Conservation (phyloP, 2,888 invertebrate genomes). For the Limnephilus rhombicus region DNA sequence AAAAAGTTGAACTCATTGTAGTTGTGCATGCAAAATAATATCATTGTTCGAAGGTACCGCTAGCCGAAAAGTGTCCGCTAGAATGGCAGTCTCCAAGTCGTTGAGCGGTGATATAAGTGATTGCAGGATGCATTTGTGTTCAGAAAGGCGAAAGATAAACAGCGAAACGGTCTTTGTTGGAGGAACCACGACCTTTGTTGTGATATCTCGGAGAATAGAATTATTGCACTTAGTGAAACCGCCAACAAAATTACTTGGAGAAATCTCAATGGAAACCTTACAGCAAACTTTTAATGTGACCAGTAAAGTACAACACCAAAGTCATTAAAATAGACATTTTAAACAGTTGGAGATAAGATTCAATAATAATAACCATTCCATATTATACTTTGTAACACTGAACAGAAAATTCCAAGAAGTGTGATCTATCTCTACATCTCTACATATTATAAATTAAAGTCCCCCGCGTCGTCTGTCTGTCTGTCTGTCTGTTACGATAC, state of each 20-base stretch:
- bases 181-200: not conserved
- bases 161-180: not conserved
- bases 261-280: not conserved
- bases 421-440: no score
- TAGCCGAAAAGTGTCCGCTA: not conserved
- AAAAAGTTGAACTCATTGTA: not conserved
- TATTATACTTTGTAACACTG: no score
- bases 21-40: not conserved
- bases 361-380: not conserved
- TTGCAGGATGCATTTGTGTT: not conserved
- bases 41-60: not conserved
- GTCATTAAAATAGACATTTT: not conserved
- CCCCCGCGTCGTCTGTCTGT: no score
- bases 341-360: not conserved
- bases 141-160: not conserved
- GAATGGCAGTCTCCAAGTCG: not conserved
- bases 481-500: no score
- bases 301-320: not conserved
- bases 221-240: not conserved
- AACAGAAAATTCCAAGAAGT: no score
- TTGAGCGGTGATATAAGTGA: not conserved
- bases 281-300: not conserved
- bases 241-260: not conserved
- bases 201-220: not conserved
- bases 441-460: no score